Conservation (phyloP, 2,113 vertebrate genomes). For the Ibidorhyncha struthersii region DNA sequence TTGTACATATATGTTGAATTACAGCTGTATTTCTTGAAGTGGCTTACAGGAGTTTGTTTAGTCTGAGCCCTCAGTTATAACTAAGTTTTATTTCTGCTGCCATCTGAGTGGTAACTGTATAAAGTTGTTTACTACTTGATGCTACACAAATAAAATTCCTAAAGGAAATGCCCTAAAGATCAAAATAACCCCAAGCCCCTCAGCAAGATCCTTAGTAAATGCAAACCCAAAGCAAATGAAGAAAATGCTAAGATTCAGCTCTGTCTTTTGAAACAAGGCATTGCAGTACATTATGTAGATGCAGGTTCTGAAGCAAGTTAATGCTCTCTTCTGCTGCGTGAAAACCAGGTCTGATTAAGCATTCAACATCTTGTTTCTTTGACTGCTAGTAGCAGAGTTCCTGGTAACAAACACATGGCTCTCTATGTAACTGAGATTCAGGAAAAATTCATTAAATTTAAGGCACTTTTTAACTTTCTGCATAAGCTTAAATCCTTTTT, state of each 20-base stretch:
- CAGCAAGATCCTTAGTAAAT: background rate
- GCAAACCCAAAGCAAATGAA: background rate
- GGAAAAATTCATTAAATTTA: background rate
- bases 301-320: background rate
- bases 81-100: conserved; percentile 51
- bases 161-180: background rate
- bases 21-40: background rate
- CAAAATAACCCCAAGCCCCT: background rate
- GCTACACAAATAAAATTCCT: background rate
- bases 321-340: background rate
- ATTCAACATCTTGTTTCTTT: background rate
- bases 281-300: background rate
- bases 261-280: background rate
- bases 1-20: background rate
- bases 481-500: background rate
- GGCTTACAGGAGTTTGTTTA: conserved; percentile 45
- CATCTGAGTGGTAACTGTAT: conserved; percentile 27
- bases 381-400: background rate
- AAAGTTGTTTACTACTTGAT: background rate
- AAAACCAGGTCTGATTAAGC: background rate
- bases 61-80: conserved; percentile 21
- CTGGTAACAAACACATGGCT: background rate
- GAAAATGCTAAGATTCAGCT: background rate
- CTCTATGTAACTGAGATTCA: background rate
- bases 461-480: background rate